Evolutionary conservation across 1,140 invertebrate species (phyloP), one percentile per base, ranked within the genome.

Genomic region (Forficula auricularia): DNA sequence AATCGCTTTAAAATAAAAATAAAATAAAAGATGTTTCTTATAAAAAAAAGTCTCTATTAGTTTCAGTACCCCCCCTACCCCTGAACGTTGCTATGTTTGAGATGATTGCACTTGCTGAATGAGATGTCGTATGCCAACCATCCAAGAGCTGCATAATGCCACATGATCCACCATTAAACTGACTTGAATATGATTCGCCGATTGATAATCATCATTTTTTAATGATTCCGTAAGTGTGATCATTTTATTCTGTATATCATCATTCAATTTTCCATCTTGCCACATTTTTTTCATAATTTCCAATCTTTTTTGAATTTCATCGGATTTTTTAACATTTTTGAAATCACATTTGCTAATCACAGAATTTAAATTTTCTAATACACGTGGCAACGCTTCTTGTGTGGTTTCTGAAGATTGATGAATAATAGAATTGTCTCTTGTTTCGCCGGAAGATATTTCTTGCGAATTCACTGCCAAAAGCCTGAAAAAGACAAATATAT

Each of bases 141-240:
- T 65, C 64, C 65, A 67, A 14, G 57, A 52, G 46, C 56, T 64
- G 36, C 64, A 67, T 3, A 60, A 4, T 15, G 51, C 50, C 19
- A 58, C 55, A 49, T 66, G 48, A 13, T 61, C 56, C 49, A 63
- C 61, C 59, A 67, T 63, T 10, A 67, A 45, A 9, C 57, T 47
- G 35, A 63, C 46, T 16, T 67, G 64, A 14, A 67, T 46, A 46
- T 62, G 51, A 45, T 67, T 59, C 3, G 62, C 65, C 38, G 44
- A 47, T 6, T 58, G 53, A 3, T 49, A 33, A 39, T 67, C 52
- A 2, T 55, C 52, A 1, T 49, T 51, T 49, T 48, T 51, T 19
- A 67, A 42, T n/a, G 61, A 64, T 67, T 57, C 40, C 14, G 59
- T 59, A 38, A 67, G 54, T 35, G 57, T 45, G 9, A 57, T 43